These are phyloP conservation scores for Heliconius hermathena DNA, from an alignment of 1,140 invertebrate genomes.

Conservation along the genomic window DNA sequence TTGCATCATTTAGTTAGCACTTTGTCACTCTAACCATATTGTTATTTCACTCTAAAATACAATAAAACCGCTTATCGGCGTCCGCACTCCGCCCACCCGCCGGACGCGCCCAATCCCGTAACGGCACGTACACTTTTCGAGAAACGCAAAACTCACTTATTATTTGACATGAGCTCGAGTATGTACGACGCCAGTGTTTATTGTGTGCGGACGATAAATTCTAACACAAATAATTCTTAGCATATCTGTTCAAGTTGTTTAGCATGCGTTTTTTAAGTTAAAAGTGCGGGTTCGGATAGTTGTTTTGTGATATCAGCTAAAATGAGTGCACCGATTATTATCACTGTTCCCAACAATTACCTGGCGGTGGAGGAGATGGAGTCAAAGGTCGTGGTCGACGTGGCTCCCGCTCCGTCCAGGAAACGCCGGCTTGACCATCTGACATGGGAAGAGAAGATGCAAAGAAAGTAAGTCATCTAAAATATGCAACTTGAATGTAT, in stretches of 20 bases:
- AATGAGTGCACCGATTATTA: constrained; percentile 80
- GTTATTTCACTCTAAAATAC: constrained; percentile 45
- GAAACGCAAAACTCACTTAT: constrained; percentile 54
- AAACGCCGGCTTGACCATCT: constrained; percentile 90
- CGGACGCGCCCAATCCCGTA: constrained; percentile 60
- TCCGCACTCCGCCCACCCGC: constrained; percentile 57
- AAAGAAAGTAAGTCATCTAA: constrained; percentile 87
- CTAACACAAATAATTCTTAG: constrained; percentile 60
- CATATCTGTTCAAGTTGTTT: constrained; percentile 45
- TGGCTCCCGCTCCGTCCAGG: constrained; percentile 75
- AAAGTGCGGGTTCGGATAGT: constrained; percentile 50
- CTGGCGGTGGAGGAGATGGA: constrained; percentile 81
- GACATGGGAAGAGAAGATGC: constrained; percentile 91
- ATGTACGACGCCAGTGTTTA: constrained; percentile 69
- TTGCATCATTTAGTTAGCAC: constrained; percentile 22
- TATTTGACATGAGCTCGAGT: constrained; percentile 58
- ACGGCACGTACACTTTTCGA: constrained; percentile 70
- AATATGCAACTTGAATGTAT: background rate
- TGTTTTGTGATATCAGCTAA: constrained; percentile 46
- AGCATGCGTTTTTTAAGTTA: constrained; percentile 45
- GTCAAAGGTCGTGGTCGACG: constrained; percentile 70
- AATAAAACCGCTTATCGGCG: constrained; percentile 37
- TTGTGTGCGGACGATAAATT: constrained; percentile 55
- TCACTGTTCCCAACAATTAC: constrained; percentile 81
- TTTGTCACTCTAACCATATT: constrained; percentile 17